A percentile compares a stretch with the other conserved stretches of the same genome.
These are phyloP conservation scores for Oreocharis arfaki DNA, from an alignment of 2,113 vertebrate species.

Conservation along the genomic window DNA sequence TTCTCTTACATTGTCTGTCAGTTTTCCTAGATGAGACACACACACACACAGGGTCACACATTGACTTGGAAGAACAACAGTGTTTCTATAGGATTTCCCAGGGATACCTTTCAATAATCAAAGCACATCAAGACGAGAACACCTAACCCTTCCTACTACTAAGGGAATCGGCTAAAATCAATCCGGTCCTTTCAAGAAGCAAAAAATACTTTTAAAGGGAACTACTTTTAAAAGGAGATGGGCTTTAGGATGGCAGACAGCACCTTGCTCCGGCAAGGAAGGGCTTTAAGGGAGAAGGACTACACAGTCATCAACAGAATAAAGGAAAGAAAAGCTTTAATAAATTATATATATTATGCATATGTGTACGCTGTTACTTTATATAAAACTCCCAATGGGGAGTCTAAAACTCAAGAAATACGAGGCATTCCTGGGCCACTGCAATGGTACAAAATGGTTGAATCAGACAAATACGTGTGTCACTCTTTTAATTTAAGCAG, in stretches of 20 bases:
- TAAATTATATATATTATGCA: not conserved
- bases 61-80: not conserved
- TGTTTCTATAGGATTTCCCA: not conserved
- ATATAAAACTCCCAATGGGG: not conserved
- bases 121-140: not conserved
- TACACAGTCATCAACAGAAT: not conserved
- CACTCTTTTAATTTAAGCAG: not conserved
- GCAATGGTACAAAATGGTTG: not conserved
- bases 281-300: not conserved
- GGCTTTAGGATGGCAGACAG: not conserved
- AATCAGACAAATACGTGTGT: not conserved
- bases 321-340: not conserved
- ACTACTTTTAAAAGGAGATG: not conserved
- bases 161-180: not conserved
- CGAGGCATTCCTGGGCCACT: not conserved
- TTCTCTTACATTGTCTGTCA: slow-evolving; percentile 85
- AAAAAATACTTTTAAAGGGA: not conserved
- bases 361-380: not conserved
- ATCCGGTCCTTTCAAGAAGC: not conserved
- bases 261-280: not conserved
- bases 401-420: not conserved
- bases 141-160: not conserved
- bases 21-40: slow-evolving; percentile 74
- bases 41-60: not conserved
- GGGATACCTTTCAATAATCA: not conserved